phyloP scores from a whole-genome alignment of 2,888 invertebrate species.

The Tetheella fluctuosa region DNA sequence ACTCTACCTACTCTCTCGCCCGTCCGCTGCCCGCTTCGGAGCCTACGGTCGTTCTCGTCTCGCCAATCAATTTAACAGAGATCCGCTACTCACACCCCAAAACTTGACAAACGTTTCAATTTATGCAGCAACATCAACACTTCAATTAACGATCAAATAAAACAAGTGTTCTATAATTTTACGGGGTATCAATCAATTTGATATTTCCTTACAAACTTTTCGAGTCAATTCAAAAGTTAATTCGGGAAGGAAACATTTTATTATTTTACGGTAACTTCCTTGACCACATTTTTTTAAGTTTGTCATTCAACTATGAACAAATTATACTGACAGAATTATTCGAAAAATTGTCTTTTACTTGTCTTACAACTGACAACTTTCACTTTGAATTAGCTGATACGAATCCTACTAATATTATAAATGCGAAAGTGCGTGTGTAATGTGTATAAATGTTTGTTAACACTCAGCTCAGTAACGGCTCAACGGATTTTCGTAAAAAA shows the following conservation, averaged over 20 bases:
- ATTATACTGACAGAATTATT: too few relatives aligned
- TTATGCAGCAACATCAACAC: slow-evolving; percentile 67
- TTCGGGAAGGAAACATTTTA: too few relatives aligned
- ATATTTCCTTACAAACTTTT: not conserved
- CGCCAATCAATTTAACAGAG: slow-evolving; percentile 76
- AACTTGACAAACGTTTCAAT: slow-evolving; percentile 65
- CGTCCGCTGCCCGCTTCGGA: slow-evolving; percentile 1
- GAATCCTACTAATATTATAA: too few relatives aligned
- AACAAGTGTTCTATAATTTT: slow-evolving; percentile 27
- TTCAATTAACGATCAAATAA: slow-evolving; percentile 66
- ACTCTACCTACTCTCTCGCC: slow-evolving; percentile 29
- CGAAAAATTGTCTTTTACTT: not conserved
- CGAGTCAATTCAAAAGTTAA: not conserved
- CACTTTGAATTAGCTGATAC: not conserved
- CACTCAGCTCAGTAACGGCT: too few relatives aligned
- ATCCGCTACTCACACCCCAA: slow-evolving; percentile 53
- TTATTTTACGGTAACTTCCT: not conserved
- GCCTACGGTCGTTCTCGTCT: slow-evolving; percentile 31
- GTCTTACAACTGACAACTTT: not conserved
- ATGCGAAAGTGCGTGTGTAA: too few relatives aligned
- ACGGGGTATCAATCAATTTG: not conserved
- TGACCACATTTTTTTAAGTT: too few relatives aligned
- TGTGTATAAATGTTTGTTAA: too few relatives aligned
- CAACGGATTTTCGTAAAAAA: too few relatives aligned
- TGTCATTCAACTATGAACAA: not conserved